Base-by-base conservation (phyloP, 1,140 invertebrate genomes). In the Agrypnia vestita region DNA sequence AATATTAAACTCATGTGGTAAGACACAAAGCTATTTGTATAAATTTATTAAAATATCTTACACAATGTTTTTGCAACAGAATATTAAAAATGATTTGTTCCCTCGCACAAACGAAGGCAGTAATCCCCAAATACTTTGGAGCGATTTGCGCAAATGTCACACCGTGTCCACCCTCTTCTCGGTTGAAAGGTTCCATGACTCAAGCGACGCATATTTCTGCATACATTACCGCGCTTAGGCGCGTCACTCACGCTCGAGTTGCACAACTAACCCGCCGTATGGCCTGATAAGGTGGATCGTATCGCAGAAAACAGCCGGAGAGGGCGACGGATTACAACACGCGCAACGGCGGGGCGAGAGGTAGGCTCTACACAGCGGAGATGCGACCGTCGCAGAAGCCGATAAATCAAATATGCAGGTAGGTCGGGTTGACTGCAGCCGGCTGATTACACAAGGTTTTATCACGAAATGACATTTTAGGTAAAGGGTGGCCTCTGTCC, bases 221-320 rank as follows among this genome's bases (percentile, higher is more conserved):
- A 59, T 21, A 59, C 8, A 59, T 59, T 19, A 59, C 53, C 53
- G n/a, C 4, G 55, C 55, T 15, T 59, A 59, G 55, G 55, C 8
- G 0, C 15, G 11, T 15, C 11, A 59, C 55, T 17, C 17, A 21
- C 15, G 15, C 15, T 21, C 55, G 12, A 19, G 55, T 59, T 59
- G 12, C 62, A 10, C 35, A 47, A 47, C 62, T n/a, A 11, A 11
- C 46, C 12, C 17, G 47, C 67, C 67, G 21, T 71, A 53, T 71
- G 67, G 10, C 47, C 67, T 21, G 67, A 71, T 71, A 71, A 53
- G 67, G 17, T 51, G 49, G 9, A 49, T 47, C 8, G 3, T 69
- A 46, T 46, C 64, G 44, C 8, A 19, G 64, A 11, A 47, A 17
- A 47, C 64, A 11, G 44, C n/a, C 64, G 44, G n/a, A 69, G 46